Conservation (phyloP, 1,140 invertebrate genomes). For the Lepidurus apus region DNA sequence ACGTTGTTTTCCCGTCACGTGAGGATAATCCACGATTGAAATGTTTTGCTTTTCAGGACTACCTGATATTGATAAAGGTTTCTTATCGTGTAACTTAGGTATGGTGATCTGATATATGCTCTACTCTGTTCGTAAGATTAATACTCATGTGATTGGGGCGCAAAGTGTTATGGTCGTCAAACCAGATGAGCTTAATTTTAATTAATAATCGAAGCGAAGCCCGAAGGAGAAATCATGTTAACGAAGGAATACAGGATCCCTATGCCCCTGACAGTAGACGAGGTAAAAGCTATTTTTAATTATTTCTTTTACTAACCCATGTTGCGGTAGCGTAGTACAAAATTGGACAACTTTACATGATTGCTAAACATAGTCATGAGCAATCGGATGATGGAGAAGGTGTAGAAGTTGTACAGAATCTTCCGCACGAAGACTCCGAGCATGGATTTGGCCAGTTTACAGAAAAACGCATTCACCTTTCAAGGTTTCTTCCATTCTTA, state of each 20-base stretch:
- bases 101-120: too few relatives aligned
- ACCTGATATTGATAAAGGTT: too few relatives aligned
- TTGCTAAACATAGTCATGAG: slow-evolving; percentile 83
- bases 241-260: slow-evolving; percentile 85
- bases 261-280: slow-evolving; percentile 84
- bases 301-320: slow-evolving; percentile 27
- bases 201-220: too few relatives aligned
- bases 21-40: too few relatives aligned
- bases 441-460: slow-evolving; percentile 83
- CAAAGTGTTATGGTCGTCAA: too few relatives aligned
- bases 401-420: slow-evolving; percentile 84
- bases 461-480: slow-evolving; percentile 85
- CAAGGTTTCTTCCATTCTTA: slow-evolving; percentile 55
- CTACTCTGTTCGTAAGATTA: too few relatives aligned
- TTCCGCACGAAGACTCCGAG: slow-evolving; percentile 66
- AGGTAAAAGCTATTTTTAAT: slow-evolving; percentile 55
- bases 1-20: too few relatives aligned
- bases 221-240: slow-evolving; percentile 48
- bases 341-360: slow-evolving; percentile 91
- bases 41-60: too few relatives aligned
- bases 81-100: too few relatives aligned
- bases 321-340: slow-evolving; percentile 62
- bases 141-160: too few relatives aligned
- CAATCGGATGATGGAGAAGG: slow-evolving; percentile 84
- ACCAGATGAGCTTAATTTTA: too few relatives aligned